Conservation (phyloP, 2,888 invertebrate genomes). For the Deroplatys truncata region DNA sequence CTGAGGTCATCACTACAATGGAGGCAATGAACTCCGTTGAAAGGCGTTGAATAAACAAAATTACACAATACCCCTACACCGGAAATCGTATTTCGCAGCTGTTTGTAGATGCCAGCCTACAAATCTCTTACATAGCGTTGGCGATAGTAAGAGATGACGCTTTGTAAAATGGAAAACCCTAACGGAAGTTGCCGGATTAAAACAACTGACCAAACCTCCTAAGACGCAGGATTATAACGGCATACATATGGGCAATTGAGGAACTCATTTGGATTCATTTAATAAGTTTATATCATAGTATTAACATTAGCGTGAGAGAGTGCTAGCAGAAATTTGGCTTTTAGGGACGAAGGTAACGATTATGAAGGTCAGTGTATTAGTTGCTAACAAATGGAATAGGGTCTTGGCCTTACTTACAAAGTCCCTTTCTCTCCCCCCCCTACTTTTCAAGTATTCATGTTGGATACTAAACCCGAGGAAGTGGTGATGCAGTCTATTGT, state of each 20-base stretch:
- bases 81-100: too few species aligned
- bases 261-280: neutral
- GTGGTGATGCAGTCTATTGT: neutral
- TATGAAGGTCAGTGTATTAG: constrained; percentile 25
- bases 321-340: neutral
- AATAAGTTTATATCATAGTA: constrained; percentile 7
- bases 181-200: neutral
- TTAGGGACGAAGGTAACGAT: neutral
- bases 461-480: neutral
- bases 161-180: neutral
- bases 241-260: neutral
- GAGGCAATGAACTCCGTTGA: too few species aligned
- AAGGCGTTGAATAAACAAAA: too few species aligned
- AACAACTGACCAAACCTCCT: neutral
- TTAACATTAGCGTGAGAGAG: neutral
- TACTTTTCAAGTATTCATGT: neutral
- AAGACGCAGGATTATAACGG: neutral
- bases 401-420: constrained; percentile 15
- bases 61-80: too few species aligned
- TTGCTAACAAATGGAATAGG: constrained; percentile 25
- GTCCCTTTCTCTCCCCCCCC: neutral
- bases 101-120: too few species aligned
- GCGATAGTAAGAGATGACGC: neutral
- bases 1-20: too few species aligned
- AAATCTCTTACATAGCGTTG: too few species aligned